Conservation (phyloP, 1,140 invertebrate genomes). For the Apocrypta bakeri region DNA sequence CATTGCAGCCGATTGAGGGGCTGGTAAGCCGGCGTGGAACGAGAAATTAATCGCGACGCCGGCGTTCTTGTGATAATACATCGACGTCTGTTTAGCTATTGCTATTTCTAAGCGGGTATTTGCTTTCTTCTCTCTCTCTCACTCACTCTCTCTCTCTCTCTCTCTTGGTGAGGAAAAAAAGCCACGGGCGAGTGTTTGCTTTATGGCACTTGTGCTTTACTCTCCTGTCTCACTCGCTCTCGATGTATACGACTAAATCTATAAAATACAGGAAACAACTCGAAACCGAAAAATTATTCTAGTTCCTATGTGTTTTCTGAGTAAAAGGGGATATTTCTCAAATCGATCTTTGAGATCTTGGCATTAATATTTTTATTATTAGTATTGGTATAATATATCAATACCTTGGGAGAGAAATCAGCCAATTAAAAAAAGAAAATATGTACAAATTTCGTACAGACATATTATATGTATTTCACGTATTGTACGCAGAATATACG, state of each 20-base stretch:
- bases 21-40: background rate
- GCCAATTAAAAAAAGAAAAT: too few species aligned
- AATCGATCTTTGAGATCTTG: too few species aligned
- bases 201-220: conserved; percentile 12
- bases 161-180: background rate
- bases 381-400: too few species aligned
- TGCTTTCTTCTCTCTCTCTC: background rate
- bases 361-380: too few species aligned
- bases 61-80: conserved; percentile 12
- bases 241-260: too few species aligned
- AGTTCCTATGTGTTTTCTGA: too few species aligned
- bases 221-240: background rate
- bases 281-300: too few species aligned
- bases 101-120: background rate
- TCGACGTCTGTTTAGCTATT: conserved; percentile 11
- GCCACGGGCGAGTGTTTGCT: background rate
- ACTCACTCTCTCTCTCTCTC: background rate
- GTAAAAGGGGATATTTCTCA: too few species aligned
- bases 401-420: too few species aligned
- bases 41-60: conserved; percentile 33
- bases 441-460: too few species aligned
- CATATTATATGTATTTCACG: too few species aligned
- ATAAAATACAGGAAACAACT: background rate
- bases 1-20: background rate
- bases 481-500: too few species aligned